Evolutionary conservation across 2,888 invertebrate genomes (phyloP).

Genomic region (Lymantria dispar): DNA sequence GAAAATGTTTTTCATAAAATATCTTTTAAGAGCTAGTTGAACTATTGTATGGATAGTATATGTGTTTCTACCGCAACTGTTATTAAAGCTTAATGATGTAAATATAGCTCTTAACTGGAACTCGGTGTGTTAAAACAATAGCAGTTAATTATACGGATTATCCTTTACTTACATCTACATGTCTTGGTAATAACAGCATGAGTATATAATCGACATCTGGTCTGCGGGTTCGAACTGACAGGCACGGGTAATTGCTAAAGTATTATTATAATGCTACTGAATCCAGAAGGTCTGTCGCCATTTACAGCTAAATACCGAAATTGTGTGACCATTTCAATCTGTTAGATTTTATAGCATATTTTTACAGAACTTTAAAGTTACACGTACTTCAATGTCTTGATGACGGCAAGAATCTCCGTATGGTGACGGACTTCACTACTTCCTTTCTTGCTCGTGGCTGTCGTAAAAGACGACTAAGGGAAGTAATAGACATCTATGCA

Average conservation of each 20-base stretch:
- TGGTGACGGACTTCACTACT: no score
- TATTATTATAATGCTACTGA: conserved; percentile 70
- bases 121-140: conserved; percentile 45
- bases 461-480: no score
- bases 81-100: conserved; percentile 1
- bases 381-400: no score
- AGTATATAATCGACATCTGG: conserved; percentile 61
- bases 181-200: conserved; percentile 54
- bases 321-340: conserved; percentile 49
- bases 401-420: no score
- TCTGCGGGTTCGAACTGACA: conserved; percentile 44
- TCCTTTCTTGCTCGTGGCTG: no score
- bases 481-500: no score
- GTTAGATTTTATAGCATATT: conserved; percentile 15
- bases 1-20: no score
- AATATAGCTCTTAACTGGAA: conserved; percentile 23
- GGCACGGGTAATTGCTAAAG: conserved; percentile 53
- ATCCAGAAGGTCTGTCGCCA: conserved; percentile 50
- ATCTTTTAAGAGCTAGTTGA: no score
- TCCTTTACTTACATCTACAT: conserved; percentile 41
- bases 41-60: no score
- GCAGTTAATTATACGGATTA: conserved; percentile 55
- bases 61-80: no score
- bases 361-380: background rate
- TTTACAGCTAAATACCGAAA: conserved; percentile 43